Percentiles rank a stretch among this genome's conserved stretches.
These are phyloP conservation scores for Masnerella sp. DNA, from an alignment of 2,888 invertebrate genomes.

Conservation along the genomic window DNA sequence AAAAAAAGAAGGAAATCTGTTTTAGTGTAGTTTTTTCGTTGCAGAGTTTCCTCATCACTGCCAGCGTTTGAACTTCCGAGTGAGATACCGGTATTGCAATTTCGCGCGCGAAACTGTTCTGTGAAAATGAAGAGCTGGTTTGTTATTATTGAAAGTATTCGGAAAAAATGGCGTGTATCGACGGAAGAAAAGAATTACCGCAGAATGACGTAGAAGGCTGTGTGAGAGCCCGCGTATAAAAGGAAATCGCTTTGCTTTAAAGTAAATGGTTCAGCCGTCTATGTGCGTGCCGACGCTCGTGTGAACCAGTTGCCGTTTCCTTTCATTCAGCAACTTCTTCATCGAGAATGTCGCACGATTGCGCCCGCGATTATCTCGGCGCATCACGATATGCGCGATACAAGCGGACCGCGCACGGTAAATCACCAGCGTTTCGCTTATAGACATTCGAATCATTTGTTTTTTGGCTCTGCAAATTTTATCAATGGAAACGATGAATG, in stretches of 20 bases:
- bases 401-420: constrained; percentile 54
- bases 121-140: constrained; percentile 46
- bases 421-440: constrained; percentile 57
- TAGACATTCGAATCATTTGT: constrained; percentile 31
- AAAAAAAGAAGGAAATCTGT: no score
- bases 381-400: constrained; percentile 59
- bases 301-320: constrained; percentile 74
- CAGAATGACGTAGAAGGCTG: constrained; percentile 58
- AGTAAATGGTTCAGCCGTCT: constrained; percentile 69
- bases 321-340: constrained; percentile 74
- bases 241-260: constrained; percentile 73
- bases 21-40: no score
- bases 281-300: constrained; percentile 69
- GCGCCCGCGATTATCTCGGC: constrained; percentile 66
- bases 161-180: constrained; percentile 57
- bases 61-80: no score
- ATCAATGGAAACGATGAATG: constrained; percentile 45
- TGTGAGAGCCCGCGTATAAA: constrained; percentile 71
- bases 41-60: no score
- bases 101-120: constrained; percentile 41
- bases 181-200: constrained; percentile 60
- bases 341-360: constrained; percentile 74
- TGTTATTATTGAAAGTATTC: constrained; percentile 55
- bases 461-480: not conserved
- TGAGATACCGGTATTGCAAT: constrained; percentile 13